phyloP scores from a whole-genome alignment of 2,797 vertebrate species.

The Scarus forsteni region DNA sequence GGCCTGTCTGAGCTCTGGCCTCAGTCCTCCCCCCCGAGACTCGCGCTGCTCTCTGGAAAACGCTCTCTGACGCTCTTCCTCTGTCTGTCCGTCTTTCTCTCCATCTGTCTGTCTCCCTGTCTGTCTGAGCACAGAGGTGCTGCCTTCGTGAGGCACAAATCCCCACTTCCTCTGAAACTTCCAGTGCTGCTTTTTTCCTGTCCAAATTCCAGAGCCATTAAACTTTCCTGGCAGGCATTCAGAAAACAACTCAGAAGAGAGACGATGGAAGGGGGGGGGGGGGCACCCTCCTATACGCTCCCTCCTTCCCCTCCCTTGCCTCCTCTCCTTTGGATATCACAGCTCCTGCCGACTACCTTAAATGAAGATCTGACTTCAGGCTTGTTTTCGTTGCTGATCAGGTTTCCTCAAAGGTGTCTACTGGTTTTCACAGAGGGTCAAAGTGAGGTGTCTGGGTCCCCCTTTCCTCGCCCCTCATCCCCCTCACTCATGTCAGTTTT shows the following conservation, averaged over 20 bases:
- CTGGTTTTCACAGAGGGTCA: slow-evolving; percentile 81
- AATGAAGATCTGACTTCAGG: slow-evolving; percentile 88
- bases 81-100: slow-evolving; percentile 68
- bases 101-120: slow-evolving; percentile 40
- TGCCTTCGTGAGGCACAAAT: slow-evolving; percentile 87
- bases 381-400: slow-evolving; percentile 83
- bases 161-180: slow-evolving; percentile 93
- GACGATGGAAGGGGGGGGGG: slow-evolving; percentile 51
- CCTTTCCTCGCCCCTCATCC: slow-evolving; percentile 1
- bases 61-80: slow-evolving; percentile 83
- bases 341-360: slow-evolving; percentile 81
- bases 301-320: slow-evolving; percentile 42
- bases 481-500: slow-evolving; percentile 61
- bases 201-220: slow-evolving; percentile 97
- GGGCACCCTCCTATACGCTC: slow-evolving; percentile 16
- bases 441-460: slow-evolving; percentile 65
- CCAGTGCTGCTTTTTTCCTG: slow-evolving; percentile 90
- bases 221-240: slow-evolving; percentile 93
- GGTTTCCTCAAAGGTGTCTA: slow-evolving; percentile 83
- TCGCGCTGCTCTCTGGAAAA: slow-evolving; percentile 82
- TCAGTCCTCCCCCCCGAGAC: slow-evolving; percentile 63
- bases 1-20: slow-evolving; percentile 77
- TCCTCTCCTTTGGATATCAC: slow-evolving; percentile 84
- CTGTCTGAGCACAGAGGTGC: slow-evolving; percentile 86
- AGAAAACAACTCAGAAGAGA: slow-evolving; percentile 85